Base-by-base conservation (phyloP, 2,113 vertebrate species). In the Heloderma charlesbogerti region DNA sequence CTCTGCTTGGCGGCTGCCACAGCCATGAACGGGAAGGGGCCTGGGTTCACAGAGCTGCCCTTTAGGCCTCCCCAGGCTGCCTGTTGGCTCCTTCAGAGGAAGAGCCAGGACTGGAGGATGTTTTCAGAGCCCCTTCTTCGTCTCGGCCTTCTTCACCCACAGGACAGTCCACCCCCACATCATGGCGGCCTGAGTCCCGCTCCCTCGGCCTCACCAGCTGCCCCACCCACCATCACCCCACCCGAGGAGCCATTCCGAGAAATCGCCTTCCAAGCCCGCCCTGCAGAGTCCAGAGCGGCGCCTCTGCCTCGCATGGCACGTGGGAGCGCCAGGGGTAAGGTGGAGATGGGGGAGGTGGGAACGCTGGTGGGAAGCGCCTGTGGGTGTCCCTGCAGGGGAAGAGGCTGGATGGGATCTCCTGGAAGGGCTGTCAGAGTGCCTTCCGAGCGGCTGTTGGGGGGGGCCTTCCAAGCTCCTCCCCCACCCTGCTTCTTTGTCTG, bases 251-350 rank as follows among this genome's bases (percentile, higher is more conserved):
- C 63, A 0, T 92, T 96, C 87, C 94, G 92, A 0, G 95, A 92
- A 60, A 89, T 94, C 15, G 94, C 95, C 92, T 94, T 95, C 94
- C 95, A 94, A 88, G 90, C 96, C 88, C 92, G 66, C 91, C 88
- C 90, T 90, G 90, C 93, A 0, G 94, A 95, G 29, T 20, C 77
- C 34, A 7, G 83, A 74, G 10, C 82, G 0, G 84, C 63, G 18
- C 80, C 83, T 0, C 69, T 66, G 0, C 2, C 93, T 77, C 89
- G 91, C 90, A 75, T 91, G 22, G 77, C 94, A 94, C 94, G 94
- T 13, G 95, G 94, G 57, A 95, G 89, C 92, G 6, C 96, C 92
- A 79, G 22, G 16, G 63, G 96, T 97, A 95, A 97, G 94, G 69
- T 45, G 79, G 57, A 3, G 8, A 6, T 0, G 1, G 9, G 29